Base-by-base conservation (phyloP, 2,888 invertebrate species). In the Spatulosminthurus flaviceps region DNA sequence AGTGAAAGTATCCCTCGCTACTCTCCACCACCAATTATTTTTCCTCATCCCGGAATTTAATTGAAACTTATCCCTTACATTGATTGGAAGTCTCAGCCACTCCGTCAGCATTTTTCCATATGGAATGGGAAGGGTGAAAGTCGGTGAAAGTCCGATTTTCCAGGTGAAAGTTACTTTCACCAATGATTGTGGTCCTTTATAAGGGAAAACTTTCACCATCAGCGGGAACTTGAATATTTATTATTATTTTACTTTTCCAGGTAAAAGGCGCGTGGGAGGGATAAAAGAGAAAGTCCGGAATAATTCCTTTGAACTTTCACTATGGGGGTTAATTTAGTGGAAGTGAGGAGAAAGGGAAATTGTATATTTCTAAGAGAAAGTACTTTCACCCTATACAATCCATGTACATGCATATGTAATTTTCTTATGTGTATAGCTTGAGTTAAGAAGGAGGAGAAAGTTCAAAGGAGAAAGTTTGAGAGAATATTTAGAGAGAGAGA, bases 361-460 rank as follows among this genome's bases (percentile, higher is more conserved):
- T n/a, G n/a, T n/a, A n/a, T n/a, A n/a, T n/a, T n/a, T n/a, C n/a
- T n/a, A n/a, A n/a, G 34, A 34, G 34, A 34, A 34, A 34, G 34
- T 34, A 60, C 64, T 21, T 21, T 21, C 64, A 24, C 26, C 64
- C 64, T 64, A 64, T 64, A 24, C 19, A 60, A 21, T 60, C 60
- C 22, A 60, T 60, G 19, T 16, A 21, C 22, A 22, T 66, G 66
- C 26, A 7, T 22, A 7, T 22, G 22, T 66, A 13, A n/a, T n/a
- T n/a, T n/a, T n/a, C n/a, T n/a, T 66, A 16, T 22, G 4, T 66
- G 2, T 21, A 28, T 24, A 5, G 11, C 24, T 9, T 4, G 21
- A 24, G 2, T 66, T 66, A 5, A 2, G 24, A 4, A 24, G 66
- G 22, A 5, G 66, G 13, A 66, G 26, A 67, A 71, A 22, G 70